Evolutionary conservation across 2,888 invertebrate genomes (phyloP), one percentile per base, ranked within the genome.

Genomic region (Drosophila limbata): DNA sequence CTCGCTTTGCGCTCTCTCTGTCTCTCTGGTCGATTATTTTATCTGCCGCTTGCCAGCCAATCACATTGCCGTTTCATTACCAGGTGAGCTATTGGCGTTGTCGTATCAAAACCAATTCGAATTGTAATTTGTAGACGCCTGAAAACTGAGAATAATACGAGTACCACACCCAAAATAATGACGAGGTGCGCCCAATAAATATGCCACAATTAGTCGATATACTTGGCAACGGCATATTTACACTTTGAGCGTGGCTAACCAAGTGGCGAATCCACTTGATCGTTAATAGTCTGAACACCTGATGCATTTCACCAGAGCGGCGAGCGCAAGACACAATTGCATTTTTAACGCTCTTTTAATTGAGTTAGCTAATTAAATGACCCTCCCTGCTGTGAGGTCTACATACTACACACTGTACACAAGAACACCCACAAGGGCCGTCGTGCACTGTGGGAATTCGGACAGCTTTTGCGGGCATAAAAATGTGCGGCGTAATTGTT

Each of bases 291-390:
- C 78, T 6, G 35, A 71, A 76, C 84, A 84, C 87, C 84, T 84
- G 84, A 80, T 78, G 84, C 56, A 48, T 57, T 68, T 60, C 48
- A 33, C 44, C 39, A 35, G 6, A 39, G 44, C 19, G 3, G 28
- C 28, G 28, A 40, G 50, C 25, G 51, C 65, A 57, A 70, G 72
- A 61, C 74, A 56, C 45, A 81, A 81, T 77, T 76, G 72, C 69
- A 70, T 71, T 87, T 87, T 76, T 87, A 78, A 84, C 83, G 85
- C 70, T 76, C 83, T 84, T 87, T 84, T 87, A 87, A 84, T 84
- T 84, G 82, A 87, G 84, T 84, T 84, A 79, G 79, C 84, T 84
- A 87, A 84, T 84, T 84, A 84, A 87, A 81, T 68, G 81, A 44
- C 45, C 74, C 69, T 25, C 69, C 61, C 69, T 65, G 69, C 50